phyloP scores from a whole-genome alignment of 2,888 invertebrate species.

The Chrysolina haemoptera region DNA sequence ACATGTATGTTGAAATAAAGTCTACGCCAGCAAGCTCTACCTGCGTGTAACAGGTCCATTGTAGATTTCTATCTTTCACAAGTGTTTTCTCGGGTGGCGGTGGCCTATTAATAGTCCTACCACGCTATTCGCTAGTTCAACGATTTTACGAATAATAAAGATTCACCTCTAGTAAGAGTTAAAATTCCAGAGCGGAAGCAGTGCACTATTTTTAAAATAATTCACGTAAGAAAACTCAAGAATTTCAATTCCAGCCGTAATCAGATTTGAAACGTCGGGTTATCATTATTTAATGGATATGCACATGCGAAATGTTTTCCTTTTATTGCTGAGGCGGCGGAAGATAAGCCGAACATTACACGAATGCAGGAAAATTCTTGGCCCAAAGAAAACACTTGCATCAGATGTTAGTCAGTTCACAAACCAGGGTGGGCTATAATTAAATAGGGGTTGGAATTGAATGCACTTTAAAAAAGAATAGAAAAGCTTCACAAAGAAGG shows the following conservation, averaged over 20 bases:
- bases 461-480: no score
- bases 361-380: constrained; percentile 11
- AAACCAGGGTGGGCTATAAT: neutral
- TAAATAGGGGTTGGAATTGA: no score
- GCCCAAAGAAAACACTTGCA: constrained; percentile 3
- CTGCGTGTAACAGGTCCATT: no score
- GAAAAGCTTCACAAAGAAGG: no score
- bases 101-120: no score
- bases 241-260: constrained; percentile 8
- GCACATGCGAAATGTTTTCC: constrained; percentile 18
- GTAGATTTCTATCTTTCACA: no score
- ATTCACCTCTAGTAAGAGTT: neutral
- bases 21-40: no score
- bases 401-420: neutral
- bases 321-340: constrained; percentile 4
- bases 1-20: no score
- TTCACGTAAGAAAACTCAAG: neutral
- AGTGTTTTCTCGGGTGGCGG: no score
- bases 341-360: constrained; percentile 15
- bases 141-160: neutral
- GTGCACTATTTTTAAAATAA: neutral
- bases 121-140: neutral
- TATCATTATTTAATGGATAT: constrained; percentile 15
- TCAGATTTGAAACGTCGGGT: constrained; percentile 6
- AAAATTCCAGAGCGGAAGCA: neutral